Conservation (phyloP, 2,113 vertebrate genomes). For the Trogon melanurus region DNA sequence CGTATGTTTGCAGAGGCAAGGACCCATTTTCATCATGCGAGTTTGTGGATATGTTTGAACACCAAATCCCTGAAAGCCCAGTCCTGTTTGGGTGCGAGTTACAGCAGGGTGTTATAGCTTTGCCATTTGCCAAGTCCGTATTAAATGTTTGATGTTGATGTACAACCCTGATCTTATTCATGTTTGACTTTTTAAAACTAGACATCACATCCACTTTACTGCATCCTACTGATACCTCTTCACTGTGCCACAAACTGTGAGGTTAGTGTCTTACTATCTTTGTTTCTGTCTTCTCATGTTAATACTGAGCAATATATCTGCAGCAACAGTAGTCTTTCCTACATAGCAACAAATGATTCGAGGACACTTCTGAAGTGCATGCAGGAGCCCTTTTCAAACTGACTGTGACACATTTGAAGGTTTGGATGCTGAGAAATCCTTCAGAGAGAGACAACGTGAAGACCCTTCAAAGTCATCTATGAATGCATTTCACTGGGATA, state of each 20-base stretch:
- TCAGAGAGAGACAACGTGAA: background rate
- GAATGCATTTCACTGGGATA: background rate
- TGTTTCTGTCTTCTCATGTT: background rate
- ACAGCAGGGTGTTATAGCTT: background rate
- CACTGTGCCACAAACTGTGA: background rate
- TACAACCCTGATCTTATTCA: constrained; percentile 5
- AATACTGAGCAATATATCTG: background rate
- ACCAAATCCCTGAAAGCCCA: background rate
- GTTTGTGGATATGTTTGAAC: background rate
- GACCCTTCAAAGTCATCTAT: background rate
- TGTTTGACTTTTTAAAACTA: constrained; percentile 14
- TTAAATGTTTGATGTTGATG: background rate
- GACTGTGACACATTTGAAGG: background rate
- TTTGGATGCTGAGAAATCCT: background rate
- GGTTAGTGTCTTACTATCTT: background rate
- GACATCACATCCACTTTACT: background rate
- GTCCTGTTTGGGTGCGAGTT: background rate
- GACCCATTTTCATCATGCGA: background rate
- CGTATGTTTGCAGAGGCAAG: background rate
- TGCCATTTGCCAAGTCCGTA: constrained; percentile 24
- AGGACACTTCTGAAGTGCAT: background rate
- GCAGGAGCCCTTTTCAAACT: rapidly evolving
- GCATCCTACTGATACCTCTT: background rate
- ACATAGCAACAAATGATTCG: background rate
- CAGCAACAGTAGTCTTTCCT: background rate